Evolutionary conservation across 2,888 invertebrate genomes (phyloP).

Genomic region (Trichogramma evanescens): DNA sequence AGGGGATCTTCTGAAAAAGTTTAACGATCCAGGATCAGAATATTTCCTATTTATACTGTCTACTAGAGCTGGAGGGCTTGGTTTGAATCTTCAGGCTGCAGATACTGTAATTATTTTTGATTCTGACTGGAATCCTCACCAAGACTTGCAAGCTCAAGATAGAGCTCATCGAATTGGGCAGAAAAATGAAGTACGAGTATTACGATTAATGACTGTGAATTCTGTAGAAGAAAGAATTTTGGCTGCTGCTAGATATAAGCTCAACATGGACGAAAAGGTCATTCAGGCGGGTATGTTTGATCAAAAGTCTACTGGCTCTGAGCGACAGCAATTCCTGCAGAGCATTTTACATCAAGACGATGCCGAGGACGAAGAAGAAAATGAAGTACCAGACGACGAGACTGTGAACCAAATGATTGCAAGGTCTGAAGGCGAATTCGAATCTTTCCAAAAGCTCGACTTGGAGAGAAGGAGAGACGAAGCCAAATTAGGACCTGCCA

Average conservation of each 20-base stretch:
- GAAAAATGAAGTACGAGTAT: slow-evolving; percentile 93
- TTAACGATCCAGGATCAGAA: slow-evolving; percentile 83
- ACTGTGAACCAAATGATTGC: slow-evolving; percentile 99
- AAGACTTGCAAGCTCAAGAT: slow-evolving; percentile 99
- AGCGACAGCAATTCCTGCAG: slow-evolving; percentile 92
- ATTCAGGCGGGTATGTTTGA: slow-evolving; percentile 99
- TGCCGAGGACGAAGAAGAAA: slow-evolving; percentile 91
- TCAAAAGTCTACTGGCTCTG: slow-evolving; percentile 96
- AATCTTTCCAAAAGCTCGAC: slow-evolving; percentile 88
- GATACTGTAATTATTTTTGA: slow-evolving; percentile 99
- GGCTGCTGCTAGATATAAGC: slow-evolving; percentile 94
- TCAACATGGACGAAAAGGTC: slow-evolving; percentile 99
- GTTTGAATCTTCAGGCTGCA: slow-evolving; percentile 95
- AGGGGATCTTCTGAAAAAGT: slow-evolving; percentile 85
- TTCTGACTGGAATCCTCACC: slow-evolving; percentile 99
- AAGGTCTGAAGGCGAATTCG: slow-evolving; percentile 88
- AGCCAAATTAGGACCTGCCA: slow-evolving; percentile 56
- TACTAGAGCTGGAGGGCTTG: slow-evolving; percentile 95
- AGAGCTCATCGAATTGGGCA: slow-evolving; percentile 99
- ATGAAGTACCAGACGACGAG: slow-evolving; percentile 97
- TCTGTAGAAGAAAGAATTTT: slow-evolving; percentile 98
- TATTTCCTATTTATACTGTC: slow-evolving; percentile 94
- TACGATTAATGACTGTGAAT: slow-evolving; percentile 96
- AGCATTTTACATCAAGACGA: slow-evolving; percentile 92
- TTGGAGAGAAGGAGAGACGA: slow-evolving; percentile 78